Evolutionary conservation across 2,888 invertebrate species (phyloP), one percentile per base, ranked within the genome.

Genomic region (Lochmaea crataegi): DNA sequence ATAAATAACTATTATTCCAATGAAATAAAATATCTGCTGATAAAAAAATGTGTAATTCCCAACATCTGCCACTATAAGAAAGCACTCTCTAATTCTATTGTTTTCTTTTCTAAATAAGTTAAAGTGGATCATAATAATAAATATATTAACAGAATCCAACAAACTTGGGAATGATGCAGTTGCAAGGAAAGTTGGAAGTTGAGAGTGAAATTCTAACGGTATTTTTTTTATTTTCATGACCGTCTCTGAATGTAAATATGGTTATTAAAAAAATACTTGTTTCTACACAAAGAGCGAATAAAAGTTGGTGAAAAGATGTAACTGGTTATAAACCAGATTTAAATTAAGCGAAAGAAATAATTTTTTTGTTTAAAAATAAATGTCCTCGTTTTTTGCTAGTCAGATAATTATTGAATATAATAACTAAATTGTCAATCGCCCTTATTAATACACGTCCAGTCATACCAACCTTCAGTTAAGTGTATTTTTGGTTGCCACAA

Each of bases 181-280:
- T 53, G 26, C 32, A 58, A 32, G 26, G 32, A 58, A 58, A 58
- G 58, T 58, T 58, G 12, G 32, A 58, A 14, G 58, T 58, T 58
- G 32, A 58, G 6, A 58, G 58, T 58, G 58, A 58, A 58, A 58
- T n/a, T 58, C 32, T 58, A 58, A 58, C 58, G 58, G 58, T 32
- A 5, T 58, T 58, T 38, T 38, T 38, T 58, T 26, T 58, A 58
- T 32, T 32, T 58, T 10, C 58, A 32, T 26, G 14, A 32, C 58
- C 12, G 32, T 14, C 14, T 14, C 12, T 26, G 58, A 58, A 58
- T 58, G n/a, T 32, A 58, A 58, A 58, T 26, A 32, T 12, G 32
- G 32, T 58, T n/a, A 58, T 58, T 32, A 58, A 12, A 32, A 57
- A 57, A 22, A n/a, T 22, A 26, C 6, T 58, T 32, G 6, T 14